These are phyloP conservation scores for Malacoraja senta DNA, from an alignment of 2,797 vertebrate genomes.

Conservation along the genomic window DNA sequence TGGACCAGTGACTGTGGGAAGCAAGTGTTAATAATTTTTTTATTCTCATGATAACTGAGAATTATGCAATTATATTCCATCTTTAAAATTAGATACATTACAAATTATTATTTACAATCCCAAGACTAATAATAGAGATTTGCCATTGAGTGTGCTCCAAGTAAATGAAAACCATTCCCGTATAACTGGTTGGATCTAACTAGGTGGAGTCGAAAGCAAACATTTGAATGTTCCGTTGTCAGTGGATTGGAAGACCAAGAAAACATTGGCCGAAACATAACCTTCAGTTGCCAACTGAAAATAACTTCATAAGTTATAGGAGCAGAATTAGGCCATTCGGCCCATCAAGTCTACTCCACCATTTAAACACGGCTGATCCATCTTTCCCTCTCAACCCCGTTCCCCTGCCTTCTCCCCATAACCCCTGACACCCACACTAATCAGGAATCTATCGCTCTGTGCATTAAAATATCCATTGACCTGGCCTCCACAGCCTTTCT, in stretches of 20 bases:
- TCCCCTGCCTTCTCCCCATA: no score
- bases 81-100: neutral
- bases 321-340: no score
- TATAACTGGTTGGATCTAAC: neutral
- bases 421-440: no score
- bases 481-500: no score
- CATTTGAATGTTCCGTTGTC: neutral
- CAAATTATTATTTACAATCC: neutral
- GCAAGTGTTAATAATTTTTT: neutral
- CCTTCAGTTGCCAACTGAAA: no score
- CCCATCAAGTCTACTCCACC: no score
- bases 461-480: no score
- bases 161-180: neutral
- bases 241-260: neutral
- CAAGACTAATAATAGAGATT: neutral
- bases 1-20: neutral
- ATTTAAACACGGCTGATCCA: no score
- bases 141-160: neutral
- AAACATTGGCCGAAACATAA: no score
- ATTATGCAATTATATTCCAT: neutral
- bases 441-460: no score
- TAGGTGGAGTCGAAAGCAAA: neutral
- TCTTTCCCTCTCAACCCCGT: no score
- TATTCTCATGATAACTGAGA: neutral
- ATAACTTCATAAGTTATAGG: no score